Conservation (phyloP, 2,888 invertebrate genomes). For the Drosophila austrosaltans region DNA sequence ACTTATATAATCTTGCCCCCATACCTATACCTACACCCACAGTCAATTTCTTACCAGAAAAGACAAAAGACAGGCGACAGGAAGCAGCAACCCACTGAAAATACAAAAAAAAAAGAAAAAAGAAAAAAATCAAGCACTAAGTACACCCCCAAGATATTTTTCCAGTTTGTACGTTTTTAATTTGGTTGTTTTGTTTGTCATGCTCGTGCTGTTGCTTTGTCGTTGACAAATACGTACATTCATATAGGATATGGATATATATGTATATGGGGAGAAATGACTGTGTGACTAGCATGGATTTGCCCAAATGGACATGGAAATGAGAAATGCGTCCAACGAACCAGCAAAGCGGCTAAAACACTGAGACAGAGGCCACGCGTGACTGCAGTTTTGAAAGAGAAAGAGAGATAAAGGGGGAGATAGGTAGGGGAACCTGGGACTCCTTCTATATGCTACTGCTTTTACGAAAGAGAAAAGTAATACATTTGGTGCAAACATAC, state of each 20-base stretch:
- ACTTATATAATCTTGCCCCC: slow-evolving; percentile 18
- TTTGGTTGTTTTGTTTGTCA: slow-evolving; percentile 71
- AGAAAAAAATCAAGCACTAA: slow-evolving; percentile 71
- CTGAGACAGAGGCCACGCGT: slow-evolving; percentile 34
- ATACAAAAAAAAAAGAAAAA: no score
- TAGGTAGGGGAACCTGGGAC: slow-evolving; percentile 5
- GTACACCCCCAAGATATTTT: slow-evolving; percentile 76
- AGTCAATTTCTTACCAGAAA: slow-evolving; percentile 13
- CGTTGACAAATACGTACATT: slow-evolving; percentile 74
- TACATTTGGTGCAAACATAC: slow-evolving; percentile 16
- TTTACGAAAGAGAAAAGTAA: slow-evolving; percentile 46
- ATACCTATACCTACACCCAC: background rate
- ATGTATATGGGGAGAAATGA: slow-evolving; percentile 26
- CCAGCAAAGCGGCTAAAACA: slow-evolving; percentile 69
- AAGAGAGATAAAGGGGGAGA: background rate
- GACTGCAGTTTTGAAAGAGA: slow-evolving; percentile 16
- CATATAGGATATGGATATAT: slow-evolving; percentile 50
- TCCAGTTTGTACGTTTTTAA: slow-evolving; percentile 70
- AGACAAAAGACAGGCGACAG: slow-evolving; percentile 73
- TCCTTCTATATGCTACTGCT: slow-evolving; percentile 28
- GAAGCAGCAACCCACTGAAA: slow-evolving; percentile 52
- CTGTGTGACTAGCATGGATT: slow-evolving; percentile 46
- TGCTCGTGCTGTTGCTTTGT: slow-evolving; percentile 42
- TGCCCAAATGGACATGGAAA: slow-evolving; percentile 75
- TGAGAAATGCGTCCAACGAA: slow-evolving; percentile 80